Base-by-base conservation (phyloP, 2,888 invertebrate genomes). In the Neocrepidodera transversa region DNA sequence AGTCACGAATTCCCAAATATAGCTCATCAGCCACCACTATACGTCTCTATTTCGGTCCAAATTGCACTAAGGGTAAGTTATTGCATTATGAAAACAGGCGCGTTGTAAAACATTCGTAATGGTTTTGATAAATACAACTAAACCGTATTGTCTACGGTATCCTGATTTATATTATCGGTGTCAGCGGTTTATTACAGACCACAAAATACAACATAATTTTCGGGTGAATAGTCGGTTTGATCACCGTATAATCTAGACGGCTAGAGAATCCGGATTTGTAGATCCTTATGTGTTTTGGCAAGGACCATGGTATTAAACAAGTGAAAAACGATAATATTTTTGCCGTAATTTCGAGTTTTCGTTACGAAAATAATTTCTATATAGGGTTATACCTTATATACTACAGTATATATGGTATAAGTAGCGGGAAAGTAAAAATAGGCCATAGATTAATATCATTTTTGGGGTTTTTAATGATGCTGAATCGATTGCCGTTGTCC, bases 171-270 rank as follows among this genome's bases (percentile, higher is more conserved):
- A 17, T 18, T 16, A 18, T 20, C 6, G 49, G 28, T 20, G 11
- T 13, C 13, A 5, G 16, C 13, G 18, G 49, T 49, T 49, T 32
- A 49, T 35, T 35, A 18, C 49, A 18, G 11, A 3, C 49, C 49
- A 35, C 49, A 49, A 35, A 49, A 49, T 11, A 30, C 47, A 30
- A 26, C 48, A 35, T 35, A 32, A 49, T 49, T 49, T 49, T 32
- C 8, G 6, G 16, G 11, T 18, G 32, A 35, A 43, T 43, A 26
- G 43, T 43, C 14, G 26, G 2, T 7, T 23, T 14, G 26, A 28
- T 43, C 2, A 30, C 30, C 23, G 14, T 13, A 26, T 23, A 23
- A 23, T n/a, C n/a, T 43, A 6, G 23, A 23, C 3, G 6, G 4
- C 6, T 23, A 6, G n/a, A n/a, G 23, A 23, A 4, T 23, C 6